Evolutionary conservation across 2,113 vertebrate genomes (phyloP).

Genomic region (Merops nubicus): DNA sequence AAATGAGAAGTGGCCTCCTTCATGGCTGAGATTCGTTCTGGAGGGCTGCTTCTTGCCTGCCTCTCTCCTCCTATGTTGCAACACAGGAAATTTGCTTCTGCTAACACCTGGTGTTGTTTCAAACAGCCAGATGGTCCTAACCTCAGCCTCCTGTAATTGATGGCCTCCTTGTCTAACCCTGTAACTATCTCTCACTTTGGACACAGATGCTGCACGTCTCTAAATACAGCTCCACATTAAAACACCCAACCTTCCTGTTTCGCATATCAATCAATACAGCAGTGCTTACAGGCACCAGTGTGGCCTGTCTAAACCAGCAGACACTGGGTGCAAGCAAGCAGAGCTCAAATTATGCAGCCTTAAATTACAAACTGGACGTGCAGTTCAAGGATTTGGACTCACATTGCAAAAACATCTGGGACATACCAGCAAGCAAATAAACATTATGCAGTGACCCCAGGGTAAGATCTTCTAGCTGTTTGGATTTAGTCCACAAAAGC

Average conservation of each 20-base stretch:
- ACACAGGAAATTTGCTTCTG: slow-evolving; percentile 71
- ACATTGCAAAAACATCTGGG: not conserved
- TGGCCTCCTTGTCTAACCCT: slow-evolving; percentile 55
- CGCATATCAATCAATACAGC: slow-evolving; percentile 28
- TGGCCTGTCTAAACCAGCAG: slow-evolving; percentile 49
- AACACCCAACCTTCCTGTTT: slow-evolving; percentile 55
- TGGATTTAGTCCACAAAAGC: not conserved
- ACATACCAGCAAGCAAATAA: slow-evolving; percentile 11
- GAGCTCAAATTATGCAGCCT: slow-evolving; percentile 35
- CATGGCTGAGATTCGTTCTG: slow-evolving; percentile 20
- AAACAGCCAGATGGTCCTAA: slow-evolving; percentile 68
- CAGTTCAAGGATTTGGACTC: not conserved
- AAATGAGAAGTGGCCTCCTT: slow-evolving; percentile 26
- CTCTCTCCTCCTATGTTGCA: slow-evolving; percentile 26
- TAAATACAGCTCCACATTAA: slow-evolving; percentile 10
- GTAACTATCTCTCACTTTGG: slow-evolving; percentile 58
- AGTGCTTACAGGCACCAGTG: slow-evolving; percentile 39
- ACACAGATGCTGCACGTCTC: slow-evolving; percentile 56
- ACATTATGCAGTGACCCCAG: not conserved
- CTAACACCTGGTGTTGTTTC: slow-evolving; percentile 72
- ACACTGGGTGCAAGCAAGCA: slow-evolving; percentile 51
- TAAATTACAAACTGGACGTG: slow-evolving; percentile 9
- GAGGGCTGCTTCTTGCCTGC: slow-evolving; percentile 36
- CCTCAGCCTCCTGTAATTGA: slow-evolving; percentile 69
- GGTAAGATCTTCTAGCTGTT: not conserved